Conservation (phyloP, 2,113 vertebrate species). For the Alouatta palliata region DNA sequence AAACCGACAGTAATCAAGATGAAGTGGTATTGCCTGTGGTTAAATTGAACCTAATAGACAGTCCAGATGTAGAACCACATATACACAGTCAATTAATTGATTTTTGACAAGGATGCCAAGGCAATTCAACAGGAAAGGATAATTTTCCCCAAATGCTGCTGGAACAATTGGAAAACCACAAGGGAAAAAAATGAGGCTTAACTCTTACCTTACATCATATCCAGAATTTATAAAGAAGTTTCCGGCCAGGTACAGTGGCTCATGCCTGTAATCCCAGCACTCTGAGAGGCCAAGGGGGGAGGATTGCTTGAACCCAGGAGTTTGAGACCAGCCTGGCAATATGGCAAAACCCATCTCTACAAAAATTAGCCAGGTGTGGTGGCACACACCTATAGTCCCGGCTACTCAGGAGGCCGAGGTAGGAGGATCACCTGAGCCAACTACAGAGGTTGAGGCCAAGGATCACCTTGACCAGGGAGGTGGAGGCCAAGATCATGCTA, state of each 20-base stretch:
- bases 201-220: not conserved
- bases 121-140: conserved; percentile 19
- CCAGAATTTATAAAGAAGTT: not conserved
- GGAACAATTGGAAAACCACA: not conserved
- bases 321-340: too few species aligned
- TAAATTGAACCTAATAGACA: not conserved
- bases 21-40: not conserved
- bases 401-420: not conserved
- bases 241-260: not conserved
- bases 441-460: not conserved
- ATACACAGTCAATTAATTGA: not conserved
- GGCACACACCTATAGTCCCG: not conserved
- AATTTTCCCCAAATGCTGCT: not conserved
- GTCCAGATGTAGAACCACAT: not conserved
- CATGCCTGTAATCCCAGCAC: not conserved
- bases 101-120: not conserved
- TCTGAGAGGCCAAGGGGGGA: not conserved
- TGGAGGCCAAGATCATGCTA: not conserved
- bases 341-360: too few species aligned
- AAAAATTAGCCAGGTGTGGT: not conserved
- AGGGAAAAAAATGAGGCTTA: not conserved
- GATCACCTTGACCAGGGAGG: too few species aligned
- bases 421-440: not conserved
- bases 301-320: too few species aligned
- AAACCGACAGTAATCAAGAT: not conserved